Evolutionary conservation across 2,113 vertebrate species (phyloP).

Genomic region (Phrynosoma blainvillii): DNA sequence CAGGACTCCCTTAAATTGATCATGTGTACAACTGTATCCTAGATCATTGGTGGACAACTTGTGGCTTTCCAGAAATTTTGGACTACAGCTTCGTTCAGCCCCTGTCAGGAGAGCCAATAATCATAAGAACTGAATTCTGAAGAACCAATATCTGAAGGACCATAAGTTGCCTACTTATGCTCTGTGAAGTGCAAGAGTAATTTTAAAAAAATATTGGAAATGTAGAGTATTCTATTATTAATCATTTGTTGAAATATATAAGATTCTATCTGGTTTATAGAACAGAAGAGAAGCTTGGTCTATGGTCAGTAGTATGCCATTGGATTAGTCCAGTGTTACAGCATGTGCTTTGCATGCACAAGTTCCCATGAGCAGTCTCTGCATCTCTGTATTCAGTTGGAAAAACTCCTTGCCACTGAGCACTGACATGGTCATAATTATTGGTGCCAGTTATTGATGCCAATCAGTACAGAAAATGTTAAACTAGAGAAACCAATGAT

Average conservation of each 20-base stretch:
- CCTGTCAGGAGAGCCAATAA: too few species aligned
- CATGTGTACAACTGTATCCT: too few species aligned
- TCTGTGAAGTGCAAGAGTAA: too few species aligned
- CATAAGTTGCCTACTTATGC: too few species aligned
- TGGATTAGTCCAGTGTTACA: background rate
- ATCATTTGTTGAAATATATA: background rate
- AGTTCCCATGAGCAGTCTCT: background rate
- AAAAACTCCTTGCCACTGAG: background rate
- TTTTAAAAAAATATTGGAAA: too few species aligned
- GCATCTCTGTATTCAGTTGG: background rate
- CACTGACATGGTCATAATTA: background rate
- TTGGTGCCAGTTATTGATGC: too few species aligned
- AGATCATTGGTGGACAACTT: too few species aligned
- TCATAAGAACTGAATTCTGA: too few species aligned
- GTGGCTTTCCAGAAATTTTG: too few species aligned
- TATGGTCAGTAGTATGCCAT: background rate
- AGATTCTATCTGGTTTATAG: background rate
- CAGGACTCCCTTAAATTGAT: too few species aligned
- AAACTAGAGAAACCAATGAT: background rate
- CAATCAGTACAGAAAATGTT: background rate
- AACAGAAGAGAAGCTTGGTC: background rate
- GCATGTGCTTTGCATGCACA: background rate
- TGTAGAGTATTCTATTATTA: background rate
- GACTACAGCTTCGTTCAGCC: too few species aligned
- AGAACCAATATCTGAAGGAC: too few species aligned